These are phyloP conservation scores for Alethe diademata DNA, from an alignment of 2,113 vertebrate species.

Conservation along the genomic window DNA sequence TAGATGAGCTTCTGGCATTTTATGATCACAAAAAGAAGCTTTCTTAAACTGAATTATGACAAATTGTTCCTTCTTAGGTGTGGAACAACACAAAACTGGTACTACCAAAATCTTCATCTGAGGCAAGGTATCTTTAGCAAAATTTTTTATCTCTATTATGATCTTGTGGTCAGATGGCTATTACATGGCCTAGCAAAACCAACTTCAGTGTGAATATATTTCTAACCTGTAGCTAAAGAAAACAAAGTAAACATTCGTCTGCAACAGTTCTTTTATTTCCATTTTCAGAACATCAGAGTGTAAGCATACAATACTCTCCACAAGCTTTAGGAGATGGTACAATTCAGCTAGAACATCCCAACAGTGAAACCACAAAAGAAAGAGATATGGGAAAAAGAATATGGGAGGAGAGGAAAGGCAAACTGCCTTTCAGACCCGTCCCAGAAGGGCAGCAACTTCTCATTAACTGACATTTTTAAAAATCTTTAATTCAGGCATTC, in stretches of 20 bases:
- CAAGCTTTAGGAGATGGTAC: neutral
- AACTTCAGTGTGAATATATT: neutral
- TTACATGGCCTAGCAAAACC: neutral
- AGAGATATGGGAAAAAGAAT: neutral
- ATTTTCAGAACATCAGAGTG: neutral
- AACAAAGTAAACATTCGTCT: neutral
- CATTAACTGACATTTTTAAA: neutral
- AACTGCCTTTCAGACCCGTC: neutral
- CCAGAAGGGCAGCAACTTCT: neutral
- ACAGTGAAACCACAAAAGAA: neutral
- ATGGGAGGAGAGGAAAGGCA: neutral
- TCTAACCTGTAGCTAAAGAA: neutral
- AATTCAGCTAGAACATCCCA: neutral
- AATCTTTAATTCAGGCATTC: neutral
- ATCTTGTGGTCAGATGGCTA: neutral
- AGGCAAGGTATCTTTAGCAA: neutral
- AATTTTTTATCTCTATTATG: neutral
- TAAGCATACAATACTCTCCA: neutral
- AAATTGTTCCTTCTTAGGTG: neutral
- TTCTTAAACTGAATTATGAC: neutral
- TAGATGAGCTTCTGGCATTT: neutral
- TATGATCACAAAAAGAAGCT: neutral
- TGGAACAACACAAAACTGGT: neutral
- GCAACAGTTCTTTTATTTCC: neutral
- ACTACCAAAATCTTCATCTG: neutral